Evolutionary conservation across 2,113 vertebrate genomes (phyloP).

Genomic region (Suncus etruscus): DNA sequence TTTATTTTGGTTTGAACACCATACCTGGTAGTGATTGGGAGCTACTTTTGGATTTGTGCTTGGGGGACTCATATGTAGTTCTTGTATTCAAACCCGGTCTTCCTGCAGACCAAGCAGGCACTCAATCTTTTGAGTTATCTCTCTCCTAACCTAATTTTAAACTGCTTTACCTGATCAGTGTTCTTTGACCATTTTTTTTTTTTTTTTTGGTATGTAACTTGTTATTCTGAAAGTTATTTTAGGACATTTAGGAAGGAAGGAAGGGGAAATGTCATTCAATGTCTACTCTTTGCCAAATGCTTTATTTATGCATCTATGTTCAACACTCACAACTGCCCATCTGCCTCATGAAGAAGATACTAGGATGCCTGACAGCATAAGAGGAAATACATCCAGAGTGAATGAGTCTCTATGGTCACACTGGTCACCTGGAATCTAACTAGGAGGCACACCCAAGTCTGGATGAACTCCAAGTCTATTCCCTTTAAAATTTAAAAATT

Average conservation of each 20-base stretch:
- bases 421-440: not conserved
- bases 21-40: no score
- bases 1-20: no score
- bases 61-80: no score
- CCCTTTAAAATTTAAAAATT: not conserved
- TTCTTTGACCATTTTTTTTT: not conserved
- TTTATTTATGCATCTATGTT: constrained; percentile 16
- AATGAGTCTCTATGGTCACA: fast-evolving
- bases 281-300: not conserved
- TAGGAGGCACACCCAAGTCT: not conserved
- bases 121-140: no score
- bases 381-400: not conserved
- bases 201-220: constrained; percentile 10
- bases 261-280: not conserved
- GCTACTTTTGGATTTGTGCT: no score
- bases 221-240: constrained; percentile 56
- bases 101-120: not conserved
- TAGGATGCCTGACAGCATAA: not conserved
- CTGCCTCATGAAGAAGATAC: not conserved
- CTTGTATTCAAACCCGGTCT: not conserved
- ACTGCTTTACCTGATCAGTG: not conserved
- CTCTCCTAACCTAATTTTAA: not conserved
- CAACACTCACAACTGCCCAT: not conserved
- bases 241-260: constrained; percentile 59
- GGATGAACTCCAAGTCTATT: not conserved